Evolutionary conservation across 2,113 vertebrate species (phyloP).

Genomic region (Ramphastos sulfuratus): DNA sequence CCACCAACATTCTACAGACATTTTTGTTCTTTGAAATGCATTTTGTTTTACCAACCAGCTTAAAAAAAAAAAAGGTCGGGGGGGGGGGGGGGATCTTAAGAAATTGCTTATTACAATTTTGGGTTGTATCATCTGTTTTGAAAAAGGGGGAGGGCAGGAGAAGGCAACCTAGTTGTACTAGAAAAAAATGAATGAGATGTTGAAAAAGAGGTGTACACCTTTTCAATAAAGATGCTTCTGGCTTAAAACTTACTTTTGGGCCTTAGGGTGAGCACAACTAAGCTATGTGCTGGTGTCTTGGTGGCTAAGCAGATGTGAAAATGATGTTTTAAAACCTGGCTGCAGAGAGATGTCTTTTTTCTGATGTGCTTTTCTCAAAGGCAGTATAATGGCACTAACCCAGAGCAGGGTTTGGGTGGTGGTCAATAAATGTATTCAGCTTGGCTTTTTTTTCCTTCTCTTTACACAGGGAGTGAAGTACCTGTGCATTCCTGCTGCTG

Average conservation of each 20-base stretch:
- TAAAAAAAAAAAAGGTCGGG: not conserved
- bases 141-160: not conserved
- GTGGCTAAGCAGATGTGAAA: conserved; percentile 41
- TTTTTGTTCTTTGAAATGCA: not conserved
- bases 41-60: not conserved
- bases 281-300: not conserved
- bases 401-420: not conserved
- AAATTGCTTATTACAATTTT: not conserved
- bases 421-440: not conserved
- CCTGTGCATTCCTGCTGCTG: conserved; percentile 91
- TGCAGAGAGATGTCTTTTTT: not conserved
- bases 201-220: not conserved
- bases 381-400: not conserved
- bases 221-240: not conserved
- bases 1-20: too few relatives aligned
- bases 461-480: conserved; percentile 91
- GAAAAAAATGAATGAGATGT: not conserved
- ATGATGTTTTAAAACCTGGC: not conserved
- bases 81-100: not conserved
- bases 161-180: not conserved
- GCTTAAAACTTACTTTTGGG: not conserved
- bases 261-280: not conserved
- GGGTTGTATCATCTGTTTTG: not conserved
- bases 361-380: not conserved
- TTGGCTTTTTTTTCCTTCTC: conserved; percentile 40